Evolutionary conservation across 30 jellyfish, hydroid and myxozoan genomes (phyloP).

Genomic region (Pelagia noctiluca): DNA sequence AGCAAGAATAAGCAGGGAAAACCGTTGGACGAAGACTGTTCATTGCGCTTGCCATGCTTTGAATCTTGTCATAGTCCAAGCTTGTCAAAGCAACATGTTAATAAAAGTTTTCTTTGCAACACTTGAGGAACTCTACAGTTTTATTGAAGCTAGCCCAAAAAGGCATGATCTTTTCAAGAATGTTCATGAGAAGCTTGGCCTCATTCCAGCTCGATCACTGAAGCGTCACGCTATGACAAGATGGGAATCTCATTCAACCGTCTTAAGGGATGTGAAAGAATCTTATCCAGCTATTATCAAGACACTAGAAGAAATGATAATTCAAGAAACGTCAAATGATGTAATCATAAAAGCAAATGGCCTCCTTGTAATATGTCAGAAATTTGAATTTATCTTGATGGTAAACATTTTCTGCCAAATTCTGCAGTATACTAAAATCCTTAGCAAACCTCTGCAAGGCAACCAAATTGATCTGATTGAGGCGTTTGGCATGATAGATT

Average conservation of each 20-base stretch:
- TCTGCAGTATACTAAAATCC: neutral
- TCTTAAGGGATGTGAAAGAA: slow-evolving; percentile 12
- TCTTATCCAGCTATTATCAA: slow-evolving; percentile 16
- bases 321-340: slow-evolving; percentile 17
- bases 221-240: neutral
- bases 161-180: neutral
- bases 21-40: slow-evolving; percentile 24
- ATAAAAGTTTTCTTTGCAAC: slow-evolving; percentile 25
- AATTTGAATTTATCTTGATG: slow-evolving; percentile 6
- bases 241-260: slow-evolving; percentile 20
- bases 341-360: slow-evolving; percentile 25
- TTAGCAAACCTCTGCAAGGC: slow-evolving; percentile 34
- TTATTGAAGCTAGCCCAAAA: slow-evolving; percentile 35
- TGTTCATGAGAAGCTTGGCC: slow-evolving; percentile 7
- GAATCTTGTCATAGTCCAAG: slow-evolving; percentile 14
- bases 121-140: slow-evolving; percentile 7
- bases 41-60: slow-evolving; percentile 28
- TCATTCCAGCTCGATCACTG: neutral
- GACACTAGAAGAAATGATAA: neutral
- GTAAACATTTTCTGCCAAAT: slow-evolving; percentile 5
- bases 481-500: slow-evolving; percentile 14
- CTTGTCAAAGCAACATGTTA: neutral
- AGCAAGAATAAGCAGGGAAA: too few species aligned
- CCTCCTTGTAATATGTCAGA: neutral
- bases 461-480: slow-evolving; percentile 11